phyloP scores from a whole-genome alignment of 2,888 invertebrate species.

The Scaptomyza caliginosa region DNA sequence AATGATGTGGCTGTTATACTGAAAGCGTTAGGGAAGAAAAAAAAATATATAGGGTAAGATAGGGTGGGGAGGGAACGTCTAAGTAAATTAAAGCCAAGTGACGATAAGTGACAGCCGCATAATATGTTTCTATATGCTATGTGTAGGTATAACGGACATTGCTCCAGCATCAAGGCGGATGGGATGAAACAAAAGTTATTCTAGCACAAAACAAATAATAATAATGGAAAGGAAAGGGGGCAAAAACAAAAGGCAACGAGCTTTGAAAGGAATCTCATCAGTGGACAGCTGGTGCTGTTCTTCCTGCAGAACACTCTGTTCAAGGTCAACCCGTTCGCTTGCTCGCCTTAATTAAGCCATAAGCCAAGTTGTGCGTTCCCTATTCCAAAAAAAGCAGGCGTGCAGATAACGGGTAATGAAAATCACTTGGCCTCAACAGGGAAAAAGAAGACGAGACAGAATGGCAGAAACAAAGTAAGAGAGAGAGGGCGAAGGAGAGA shows the following conservation, averaged over 20 bases:
- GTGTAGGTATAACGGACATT: constrained; percentile 6
- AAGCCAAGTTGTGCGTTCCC: constrained; percentile 45
- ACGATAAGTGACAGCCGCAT: constrained; percentile 46
- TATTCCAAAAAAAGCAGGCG: constrained; percentile 39
- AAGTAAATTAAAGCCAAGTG: constrained; percentile 48
- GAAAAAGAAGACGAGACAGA: neutral
- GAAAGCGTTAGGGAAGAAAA: neutral
- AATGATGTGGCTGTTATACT: constrained; percentile 64
- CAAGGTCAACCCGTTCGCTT: constrained; percentile 33
- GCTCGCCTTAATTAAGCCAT: constrained; percentile 70
- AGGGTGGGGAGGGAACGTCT: constrained; percentile 7
- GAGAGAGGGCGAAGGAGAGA: neutral
- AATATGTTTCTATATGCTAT: constrained; percentile 20
- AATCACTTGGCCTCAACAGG: constrained; percentile 62
- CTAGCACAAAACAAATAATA: neutral
- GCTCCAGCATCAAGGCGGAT: constrained; percentile 34
- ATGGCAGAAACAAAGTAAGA: neutral
- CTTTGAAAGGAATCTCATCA: constrained; percentile 6
- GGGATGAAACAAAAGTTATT: constrained; percentile 16
- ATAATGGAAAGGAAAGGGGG: neutral
- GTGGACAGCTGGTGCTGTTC: constrained; percentile 1
- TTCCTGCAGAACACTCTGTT: constrained; percentile 6
- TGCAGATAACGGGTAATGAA: constrained; percentile 66
- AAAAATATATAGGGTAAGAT: neutral
- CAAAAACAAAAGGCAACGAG: neutral